Evolutionary conservation across 1,140 invertebrate species (phyloP).

Genomic region (Pseudobourletiella spinata): DNA sequence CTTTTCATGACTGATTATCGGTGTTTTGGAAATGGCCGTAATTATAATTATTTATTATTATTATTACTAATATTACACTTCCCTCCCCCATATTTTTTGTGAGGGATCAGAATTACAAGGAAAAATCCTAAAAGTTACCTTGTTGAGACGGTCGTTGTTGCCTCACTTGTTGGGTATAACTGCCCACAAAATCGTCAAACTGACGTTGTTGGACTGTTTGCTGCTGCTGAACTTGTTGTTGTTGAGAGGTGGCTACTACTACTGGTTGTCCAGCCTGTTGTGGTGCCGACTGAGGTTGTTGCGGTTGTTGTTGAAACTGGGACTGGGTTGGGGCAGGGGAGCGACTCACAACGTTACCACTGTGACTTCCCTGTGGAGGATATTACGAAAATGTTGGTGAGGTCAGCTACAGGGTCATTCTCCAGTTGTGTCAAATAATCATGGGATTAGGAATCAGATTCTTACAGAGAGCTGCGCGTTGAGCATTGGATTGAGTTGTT

Average conservation of each 20-base stretch:
- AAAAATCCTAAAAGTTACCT: conserved; percentile 5
- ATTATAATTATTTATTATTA: conserved; percentile 18
- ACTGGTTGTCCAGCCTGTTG: too few relatives aligned
- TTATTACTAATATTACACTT: conserved; percentile 27
- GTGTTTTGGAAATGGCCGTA: too few relatives aligned
- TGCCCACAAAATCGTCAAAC: conserved; percentile 1
- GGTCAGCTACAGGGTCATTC: too few relatives aligned
- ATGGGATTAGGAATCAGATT: not conserved
- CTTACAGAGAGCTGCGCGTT: conserved; percentile 59
- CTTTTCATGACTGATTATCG: too few relatives aligned
- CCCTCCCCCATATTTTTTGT: conserved; percentile 7
- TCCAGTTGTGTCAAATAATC: not conserved
- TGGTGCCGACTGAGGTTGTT: conserved; percentile 6
- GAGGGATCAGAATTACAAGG: conserved; percentile 9
- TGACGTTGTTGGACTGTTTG: conserved; percentile 9
- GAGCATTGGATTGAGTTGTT: conserved; percentile 58
- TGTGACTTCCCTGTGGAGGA: not conserved
- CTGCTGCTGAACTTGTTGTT: conserved; percentile 18
- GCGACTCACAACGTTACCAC: not conserved
- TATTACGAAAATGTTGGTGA: too few relatives aligned
- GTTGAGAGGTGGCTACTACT: too few relatives aligned
- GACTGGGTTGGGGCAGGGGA: conserved; percentile 40
- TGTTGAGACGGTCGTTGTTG: conserved; percentile 6
- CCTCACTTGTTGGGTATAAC: conserved; percentile 1
- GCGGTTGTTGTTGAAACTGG: conserved; percentile 32